Evolutionary conservation across 2,888 invertebrate species (phyloP).

Genomic region (Cephus spinipes): DNA sequence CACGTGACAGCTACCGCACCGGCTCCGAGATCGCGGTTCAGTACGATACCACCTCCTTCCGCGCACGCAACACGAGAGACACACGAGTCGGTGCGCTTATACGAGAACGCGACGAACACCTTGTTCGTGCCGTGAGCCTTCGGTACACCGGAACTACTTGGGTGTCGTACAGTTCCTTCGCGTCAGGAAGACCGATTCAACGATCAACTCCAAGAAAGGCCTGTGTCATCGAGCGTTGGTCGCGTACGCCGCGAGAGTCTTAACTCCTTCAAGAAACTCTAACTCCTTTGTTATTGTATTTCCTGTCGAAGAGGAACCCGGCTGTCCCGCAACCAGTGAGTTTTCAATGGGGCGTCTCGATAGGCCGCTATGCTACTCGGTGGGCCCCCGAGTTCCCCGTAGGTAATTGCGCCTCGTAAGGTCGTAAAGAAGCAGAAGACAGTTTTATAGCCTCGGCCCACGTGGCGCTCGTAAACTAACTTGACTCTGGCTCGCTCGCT

Average conservation of each 20-base stretch:
- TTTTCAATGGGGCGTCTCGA: constrained; percentile 45
- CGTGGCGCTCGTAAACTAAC: constrained; percentile 66
- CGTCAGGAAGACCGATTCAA: neutral
- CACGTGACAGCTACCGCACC: constrained; percentile 67
- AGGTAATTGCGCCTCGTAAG: constrained; percentile 58
- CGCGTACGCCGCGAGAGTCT: constrained; percentile 5
- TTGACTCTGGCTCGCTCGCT: constrained; percentile 33
- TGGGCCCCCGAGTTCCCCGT: constrained; percentile 43
- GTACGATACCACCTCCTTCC: constrained; percentile 67
- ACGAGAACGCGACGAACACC: constrained; percentile 13
- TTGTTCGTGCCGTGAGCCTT: constrained; percentile 13
- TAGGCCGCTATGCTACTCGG: constrained; percentile 40
- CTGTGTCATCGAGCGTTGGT: neutral
- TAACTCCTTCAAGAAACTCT: constrained; percentile 20
- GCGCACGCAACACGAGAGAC: constrained; percentile 58
- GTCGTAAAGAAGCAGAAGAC: constrained; percentile 68
- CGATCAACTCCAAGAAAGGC: neutral
- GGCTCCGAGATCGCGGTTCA: constrained; percentile 63
- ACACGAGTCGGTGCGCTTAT: constrained; percentile 18
- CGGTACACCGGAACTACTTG: constrained; percentile 21
- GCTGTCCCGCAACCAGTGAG: neutral
- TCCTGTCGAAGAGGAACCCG: constrained; percentile 8
- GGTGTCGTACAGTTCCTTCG: neutral
- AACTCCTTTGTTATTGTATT: constrained; percentile 13
- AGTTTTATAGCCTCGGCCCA: constrained; percentile 69